Evolutionary conservation across 2,888 invertebrate genomes (phyloP), one percentile per base, ranked within the genome.

Genomic region (Tricholauxania praeusta): DNA sequence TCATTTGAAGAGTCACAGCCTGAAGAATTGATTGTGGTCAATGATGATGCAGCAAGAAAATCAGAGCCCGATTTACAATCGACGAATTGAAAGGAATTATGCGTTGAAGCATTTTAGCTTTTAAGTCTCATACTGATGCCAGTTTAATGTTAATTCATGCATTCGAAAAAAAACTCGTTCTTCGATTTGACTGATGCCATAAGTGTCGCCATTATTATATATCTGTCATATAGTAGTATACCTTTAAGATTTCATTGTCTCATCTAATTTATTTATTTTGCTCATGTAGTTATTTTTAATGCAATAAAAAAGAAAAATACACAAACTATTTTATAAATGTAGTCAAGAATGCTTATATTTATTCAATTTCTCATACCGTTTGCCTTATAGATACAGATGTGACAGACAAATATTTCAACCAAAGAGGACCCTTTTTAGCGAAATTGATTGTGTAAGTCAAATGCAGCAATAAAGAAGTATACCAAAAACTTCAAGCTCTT

Each of bases 1-100:
- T 85, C 85, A 47, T 82, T 84, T 51, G 85, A 85, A 76, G 83
- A 84, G 22, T 76, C 77, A 2, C 82, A 83, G 59, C 83, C 83
- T 51, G 83, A 82, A 4, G 85, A 85, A 66, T 75, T 84, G n/a
- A 85, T 85, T 70, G 80, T 84, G 62, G 84, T 85, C 76, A 84
- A 85, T 51, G 85, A 85, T 66, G 85, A 85, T 76, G 28, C 57
- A 8, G 51, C 39, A 39, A 39, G 8, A 39, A 10, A 39, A 39
- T 10, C 39, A 10, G 10, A 39, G 1, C 10, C 75, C 73, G 72
- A 75, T 73, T 72, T 10, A 55, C 47, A 17, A 17, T 15, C 15
- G 63, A 63, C 15, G 39, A 8, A n/a, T 32, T 63, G 32, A 39
- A 63, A 17, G 12, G 39, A 12, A 22, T 15, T 57, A 19, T 52